A percentile compares a stretch with the other conserved stretches of the same genome.
phyloP scores from a whole-genome alignment of 2,888 invertebrate genomes.

The Tachina lurida region DNA sequence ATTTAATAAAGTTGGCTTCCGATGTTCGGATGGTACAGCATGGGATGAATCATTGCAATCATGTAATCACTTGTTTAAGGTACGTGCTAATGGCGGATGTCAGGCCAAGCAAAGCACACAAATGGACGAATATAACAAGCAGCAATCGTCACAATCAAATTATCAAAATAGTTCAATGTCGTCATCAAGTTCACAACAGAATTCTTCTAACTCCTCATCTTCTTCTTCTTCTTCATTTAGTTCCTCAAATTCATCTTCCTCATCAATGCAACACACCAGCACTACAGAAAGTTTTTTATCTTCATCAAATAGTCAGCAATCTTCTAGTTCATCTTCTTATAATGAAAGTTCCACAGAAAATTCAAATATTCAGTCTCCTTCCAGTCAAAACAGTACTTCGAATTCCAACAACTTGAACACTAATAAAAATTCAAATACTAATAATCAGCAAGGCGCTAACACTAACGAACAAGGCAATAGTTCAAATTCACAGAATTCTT shows the following conservation, averaged over 20 bases:
- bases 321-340: constrained; percentile 67
- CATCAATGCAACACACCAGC: constrained; percentile 69
- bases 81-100: constrained; percentile 85
- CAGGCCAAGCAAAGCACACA: constrained; percentile 71
- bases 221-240: constrained; percentile 69
- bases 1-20: constrained; percentile 87
- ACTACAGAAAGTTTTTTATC: constrained; percentile 72
- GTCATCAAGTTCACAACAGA: constrained; percentile 76
- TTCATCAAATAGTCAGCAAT: constrained; percentile 58
- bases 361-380: not conserved
- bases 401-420: constrained; percentile 43
- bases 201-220: constrained; percentile 73
- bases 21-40: constrained; percentile 89
- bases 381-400: constrained; percentile 18
- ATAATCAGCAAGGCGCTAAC: constrained; percentile 61
- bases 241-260: constrained; percentile 64
- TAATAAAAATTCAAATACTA: constrained; percentile 40
- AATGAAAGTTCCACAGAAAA: constrained; percentile 56
- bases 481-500: constrained; percentile 54
- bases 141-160: constrained; percentile 75
- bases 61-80: constrained; percentile 88
- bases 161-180: constrained; percentile 76
- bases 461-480: not conserved
- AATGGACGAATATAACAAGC: constrained; percentile 72
- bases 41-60: constrained; percentile 88